Evolutionary conservation across 2,888 invertebrate species (phyloP).

Genomic region (Pseudeuparius sepicola): DNA sequence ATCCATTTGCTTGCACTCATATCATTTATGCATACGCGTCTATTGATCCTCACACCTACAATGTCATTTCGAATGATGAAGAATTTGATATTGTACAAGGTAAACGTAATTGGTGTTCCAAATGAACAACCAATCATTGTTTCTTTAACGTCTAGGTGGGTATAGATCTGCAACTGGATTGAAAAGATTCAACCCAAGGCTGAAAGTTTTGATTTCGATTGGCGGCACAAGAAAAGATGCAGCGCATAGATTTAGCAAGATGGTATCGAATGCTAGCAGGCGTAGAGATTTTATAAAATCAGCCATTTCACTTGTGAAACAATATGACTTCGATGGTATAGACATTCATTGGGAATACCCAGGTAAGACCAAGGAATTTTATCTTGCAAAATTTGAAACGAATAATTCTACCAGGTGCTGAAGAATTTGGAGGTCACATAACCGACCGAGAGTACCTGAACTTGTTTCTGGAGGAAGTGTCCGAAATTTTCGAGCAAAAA

Average conservation of each 20-base stretch:
- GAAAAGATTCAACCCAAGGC: slow-evolving; percentile 53
- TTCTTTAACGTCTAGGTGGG: slow-evolving; percentile 46
- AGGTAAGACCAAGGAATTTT: too few species aligned
- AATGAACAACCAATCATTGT: slow-evolving; percentile 1
- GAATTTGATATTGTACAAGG: slow-evolving; percentile 66
- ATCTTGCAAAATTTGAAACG: too few species aligned
- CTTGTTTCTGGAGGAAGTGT: slow-evolving; percentile 46
- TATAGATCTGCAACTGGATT: slow-evolving; percentile 60
- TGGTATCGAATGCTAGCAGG: slow-evolving; percentile 48
- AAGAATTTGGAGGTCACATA: slow-evolving; percentile 37
- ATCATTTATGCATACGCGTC: slow-evolving; percentile 63
- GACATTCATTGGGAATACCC: slow-evolving; percentile 75
- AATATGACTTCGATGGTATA: slow-evolving; percentile 69
- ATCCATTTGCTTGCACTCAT: slow-evolving; percentile 60
- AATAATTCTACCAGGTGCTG: slow-evolving; percentile 34
- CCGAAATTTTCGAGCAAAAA: slow-evolving; percentile 46
- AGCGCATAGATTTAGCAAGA: slow-evolving; percentile 50
- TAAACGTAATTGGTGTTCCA: slow-evolving; percentile 34
- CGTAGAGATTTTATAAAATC: slow-evolving; percentile 53
- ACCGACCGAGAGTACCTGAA: slow-evolving; percentile 40
- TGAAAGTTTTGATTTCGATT: slow-evolving; percentile 63
- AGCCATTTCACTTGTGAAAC: slow-evolving; percentile 51
- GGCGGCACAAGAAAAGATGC: slow-evolving; percentile 56
- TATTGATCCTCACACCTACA: slow-evolving; percentile 54
- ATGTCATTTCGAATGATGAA: slow-evolving; percentile 53